Evolutionary conservation across 64 coral and sea anemone genomes (phyloP).

Genomic region (Astreopora myriophthalma): DNA sequence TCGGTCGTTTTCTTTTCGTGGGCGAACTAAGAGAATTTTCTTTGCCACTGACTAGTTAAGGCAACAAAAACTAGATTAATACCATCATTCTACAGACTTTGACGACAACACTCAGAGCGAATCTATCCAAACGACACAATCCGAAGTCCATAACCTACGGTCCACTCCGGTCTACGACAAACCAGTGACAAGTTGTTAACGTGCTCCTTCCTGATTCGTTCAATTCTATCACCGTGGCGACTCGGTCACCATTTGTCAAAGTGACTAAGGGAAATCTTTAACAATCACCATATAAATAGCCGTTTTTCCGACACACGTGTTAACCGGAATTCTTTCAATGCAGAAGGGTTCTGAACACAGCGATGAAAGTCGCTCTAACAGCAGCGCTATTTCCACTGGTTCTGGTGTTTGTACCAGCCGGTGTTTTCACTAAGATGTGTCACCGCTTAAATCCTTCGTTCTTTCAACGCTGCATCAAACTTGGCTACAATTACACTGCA

Average conservation of each 20-base stretch:
- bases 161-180: no score
- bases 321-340: not conserved
- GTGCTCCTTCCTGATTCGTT: not conserved
- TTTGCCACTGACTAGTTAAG: no score
- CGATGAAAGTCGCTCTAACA: not conserved
- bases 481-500: not conserved
- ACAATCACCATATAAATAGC: not conserved
- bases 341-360: not conserved
- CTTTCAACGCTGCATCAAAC: constrained; percentile 4
- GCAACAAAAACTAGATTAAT: no score
- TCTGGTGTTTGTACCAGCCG: not conserved
- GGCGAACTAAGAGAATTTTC: no score
- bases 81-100: no score
- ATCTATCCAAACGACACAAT: not conserved
- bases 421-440: not conserved
- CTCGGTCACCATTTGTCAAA: not conserved
- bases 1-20: no score
- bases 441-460: not conserved
- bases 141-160: not conserved
- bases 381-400: not conserved
- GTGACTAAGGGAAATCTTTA: not conserved
- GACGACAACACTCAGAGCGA: no score
- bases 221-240: constrained; percentile 1
- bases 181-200: not conserved
- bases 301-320: not conserved